Evolutionary conservation across 2,797 vertebrate genomes (phyloP), one percentile per base, ranked within the genome.

Genomic region (Sciaenops ocellatus): DNA sequence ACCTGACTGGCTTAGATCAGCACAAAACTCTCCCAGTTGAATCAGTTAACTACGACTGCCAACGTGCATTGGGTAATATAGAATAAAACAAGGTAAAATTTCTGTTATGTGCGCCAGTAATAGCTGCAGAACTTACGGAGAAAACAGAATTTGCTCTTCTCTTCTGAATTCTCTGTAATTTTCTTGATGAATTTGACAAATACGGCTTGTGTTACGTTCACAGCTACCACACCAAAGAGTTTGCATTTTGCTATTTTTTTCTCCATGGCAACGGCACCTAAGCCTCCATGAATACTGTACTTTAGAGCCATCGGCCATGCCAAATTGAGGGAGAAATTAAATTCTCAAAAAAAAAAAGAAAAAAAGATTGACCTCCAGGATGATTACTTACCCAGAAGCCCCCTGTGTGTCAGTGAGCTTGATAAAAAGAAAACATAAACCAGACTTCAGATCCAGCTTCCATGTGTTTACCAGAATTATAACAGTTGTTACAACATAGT

Each of bases 381-480:
- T 50, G 15, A 67, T 68, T 55, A 54, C 34, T 41, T 3, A 67
- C 22, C 63, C 6, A 11, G 16, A 1, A 16, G 12, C 30, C 6
- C 42, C 34, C 5, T 41, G 42, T 17, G 22, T 71, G 66, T 51
- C 51, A 56, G n/a, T n/a, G n/a, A n/a, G n/a, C n/a, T n/a, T n/a
- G n/a, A n/a, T n/a, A n/a, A n/a, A n/a, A n/a, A n/a, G n/a, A n/a
- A 59, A 34, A 41, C 13, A n/a, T 0, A 3, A 20, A 26, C 6
- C 20, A 50, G 42, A 46, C 63, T 5, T 30, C 38, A 50, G 44
- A 47, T n/a, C 34, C 13, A 1, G 9, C 34, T 38, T 51, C 51
- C 4, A 63, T 61, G 48, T 41, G 42, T 73, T 76, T 41, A 28
- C 26, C 28, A 44, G 69, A 28, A 59, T 60, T 57, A 41, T 9